These are phyloP conservation scores for Tautogolabrus adspersus DNA, from an alignment of 2,113 vertebrate genomes.

Conservation along the genomic window DNA sequence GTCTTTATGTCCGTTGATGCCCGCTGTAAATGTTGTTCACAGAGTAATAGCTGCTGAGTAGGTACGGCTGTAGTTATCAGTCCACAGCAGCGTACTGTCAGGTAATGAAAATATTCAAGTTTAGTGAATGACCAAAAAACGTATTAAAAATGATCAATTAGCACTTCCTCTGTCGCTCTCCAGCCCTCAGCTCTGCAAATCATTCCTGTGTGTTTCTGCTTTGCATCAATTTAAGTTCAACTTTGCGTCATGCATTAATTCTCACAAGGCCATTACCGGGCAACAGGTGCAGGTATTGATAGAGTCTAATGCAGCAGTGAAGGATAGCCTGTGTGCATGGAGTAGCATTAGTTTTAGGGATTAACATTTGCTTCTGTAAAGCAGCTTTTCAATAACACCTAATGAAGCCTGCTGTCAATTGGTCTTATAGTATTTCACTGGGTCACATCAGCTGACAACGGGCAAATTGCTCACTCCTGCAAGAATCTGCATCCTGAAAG, in stretches of 20 bases:
- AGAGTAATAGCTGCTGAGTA: too few species aligned
- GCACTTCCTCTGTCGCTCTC: too few species aligned
- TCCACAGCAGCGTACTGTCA: background rate
- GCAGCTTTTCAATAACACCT: constrained; percentile 34
- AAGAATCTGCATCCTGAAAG: background rate
- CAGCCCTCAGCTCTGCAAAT: constrained; percentile 8
- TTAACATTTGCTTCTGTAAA: constrained; percentile 42
- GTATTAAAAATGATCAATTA: too few species aligned
- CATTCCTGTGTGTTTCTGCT: background rate
- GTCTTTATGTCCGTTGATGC: too few species aligned
- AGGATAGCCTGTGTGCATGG: constrained; percentile 56
- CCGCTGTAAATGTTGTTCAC: too few species aligned
- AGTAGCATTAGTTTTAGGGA: constrained; percentile 55
- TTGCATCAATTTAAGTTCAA: constrained; percentile 29
- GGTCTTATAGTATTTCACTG: constrained; percentile 13
- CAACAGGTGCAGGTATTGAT: constrained; percentile 53
- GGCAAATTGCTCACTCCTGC: background rate
- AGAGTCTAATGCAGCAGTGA: constrained; percentile 45
- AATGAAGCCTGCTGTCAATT: constrained; percentile 12
- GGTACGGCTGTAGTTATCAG: too few species aligned
- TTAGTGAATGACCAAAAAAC: background rate
- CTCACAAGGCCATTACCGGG: constrained; percentile 20
- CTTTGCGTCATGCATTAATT: constrained; percentile 59
- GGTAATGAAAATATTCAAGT: background rate
- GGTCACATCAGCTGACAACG: constrained; percentile 7